Base-by-base conservation (phyloP, 2,113 vertebrate genomes). In the Pionites leucogaster region DNA sequence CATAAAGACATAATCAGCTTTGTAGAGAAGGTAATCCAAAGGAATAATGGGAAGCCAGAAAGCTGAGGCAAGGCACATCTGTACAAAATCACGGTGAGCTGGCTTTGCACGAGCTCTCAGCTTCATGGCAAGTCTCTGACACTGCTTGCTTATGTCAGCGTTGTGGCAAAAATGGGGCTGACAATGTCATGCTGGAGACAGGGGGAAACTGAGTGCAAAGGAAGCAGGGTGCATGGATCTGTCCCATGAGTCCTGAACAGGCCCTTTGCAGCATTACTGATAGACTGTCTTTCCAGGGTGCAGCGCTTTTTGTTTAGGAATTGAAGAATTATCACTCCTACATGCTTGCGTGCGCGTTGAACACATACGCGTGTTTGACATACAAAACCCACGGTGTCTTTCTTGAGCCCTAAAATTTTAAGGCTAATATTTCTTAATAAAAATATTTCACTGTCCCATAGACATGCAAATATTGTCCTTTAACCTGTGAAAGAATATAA, bases 391-490 rank as follows among this genome's bases (percentile, higher is more conserved):
- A 41, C 1, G 0, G 20, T 4, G 28, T 37, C n/a, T 80, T 74
- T 69, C 80, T 37, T 37, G 44, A 95, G 37, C 25, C 55, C 70
- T 65, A 62, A 79, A 87, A 52, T 90, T 79, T 87, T 52, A 94
- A 92, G 28, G 57, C 11, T 92, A 87, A n/a, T 82, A 65, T 90
- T 76, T 94, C 89, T 64, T 53, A 82, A 95, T 92, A 92, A 93
- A 96, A 93, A 92, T 84, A 95, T 92, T 92, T 81, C 44, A 62
- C 57, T 82, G 60, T 93, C 80, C 64, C 31, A 72, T 57, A 93
- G 77, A 92, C 62, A 81, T 92, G 88, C 69, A 93, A 93, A 95
- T 93, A 37, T 72, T 95, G 90, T 82, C 86, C 83, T 96, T 96
- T 94, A 95, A 88, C 74, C 70, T 91, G 47, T 41, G 77, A 86